Conservation (phyloP, 2,888 invertebrate species). For the Coenonympha glycerion region DNA sequence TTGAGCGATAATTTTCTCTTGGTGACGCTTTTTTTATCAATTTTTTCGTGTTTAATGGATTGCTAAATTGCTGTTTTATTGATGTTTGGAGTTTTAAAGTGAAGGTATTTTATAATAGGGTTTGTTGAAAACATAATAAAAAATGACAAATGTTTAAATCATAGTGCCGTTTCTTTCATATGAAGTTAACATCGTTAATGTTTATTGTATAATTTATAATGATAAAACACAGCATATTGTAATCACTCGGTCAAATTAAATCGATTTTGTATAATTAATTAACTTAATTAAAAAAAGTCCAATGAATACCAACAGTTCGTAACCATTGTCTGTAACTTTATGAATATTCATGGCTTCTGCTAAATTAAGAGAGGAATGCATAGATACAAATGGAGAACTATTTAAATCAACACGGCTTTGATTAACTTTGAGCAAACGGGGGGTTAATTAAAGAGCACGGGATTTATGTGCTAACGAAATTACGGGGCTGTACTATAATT, state of each 20-base stretch:
- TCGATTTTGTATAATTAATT: too few relatives aligned
- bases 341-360: constrained; percentile 16
- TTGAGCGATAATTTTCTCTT: constrained; percentile 24
- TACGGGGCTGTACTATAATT: constrained; percentile 2
- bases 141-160: too few relatives aligned
- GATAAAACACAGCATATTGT: too few relatives aligned
- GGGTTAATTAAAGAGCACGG: constrained; percentile 24
- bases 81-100: constrained; percentile 12
- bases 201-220: too few relatives aligned
- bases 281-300: neutral
- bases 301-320: too few relatives aligned
- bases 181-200: too few relatives aligned
- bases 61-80: constrained; percentile 22
- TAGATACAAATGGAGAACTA: constrained; percentile 20
- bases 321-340: constrained; percentile 3
- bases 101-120: neutral
- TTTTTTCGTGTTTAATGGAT: constrained; percentile 29
- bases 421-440: constrained; percentile 25
- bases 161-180: too few relatives aligned
- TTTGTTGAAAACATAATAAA: neutral
- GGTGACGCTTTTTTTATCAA: constrained; percentile 4
- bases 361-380: constrained; percentile 19
- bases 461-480: constrained; percentile 20
- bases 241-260: too few relatives aligned
- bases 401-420: constrained; percentile 24